phyloP scores from a whole-genome alignment of 2,113 vertebrate species.

The Microcebus tavaratra region DNA sequence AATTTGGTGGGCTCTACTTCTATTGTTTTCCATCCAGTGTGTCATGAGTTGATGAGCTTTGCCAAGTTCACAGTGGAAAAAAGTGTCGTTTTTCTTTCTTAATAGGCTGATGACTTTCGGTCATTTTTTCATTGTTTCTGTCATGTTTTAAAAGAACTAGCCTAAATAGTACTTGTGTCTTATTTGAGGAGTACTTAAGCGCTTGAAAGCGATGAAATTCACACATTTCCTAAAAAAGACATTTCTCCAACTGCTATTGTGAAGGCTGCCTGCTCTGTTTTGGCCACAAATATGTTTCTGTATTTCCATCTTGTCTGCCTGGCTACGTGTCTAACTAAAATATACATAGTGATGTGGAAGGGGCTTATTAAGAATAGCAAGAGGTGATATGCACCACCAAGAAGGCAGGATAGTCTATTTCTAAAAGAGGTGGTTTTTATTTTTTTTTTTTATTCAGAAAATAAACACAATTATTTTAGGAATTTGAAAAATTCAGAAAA shows the following conservation, averaged over 20 bases:
- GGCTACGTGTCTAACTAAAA: neutral
- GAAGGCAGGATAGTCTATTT: neutral
- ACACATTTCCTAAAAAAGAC: neutral
- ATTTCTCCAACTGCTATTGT: neutral
- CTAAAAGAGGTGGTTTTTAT: neutral
- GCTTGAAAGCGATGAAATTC: neutral
- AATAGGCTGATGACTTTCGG: neutral
- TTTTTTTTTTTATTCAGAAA: neutral
- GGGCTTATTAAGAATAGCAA: neutral
- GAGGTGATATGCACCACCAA: neutral
- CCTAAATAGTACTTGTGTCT: neutral
- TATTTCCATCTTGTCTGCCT: neutral
- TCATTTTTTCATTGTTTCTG: neutral
- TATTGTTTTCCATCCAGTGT: neutral
- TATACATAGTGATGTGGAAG: neutral
- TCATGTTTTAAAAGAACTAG: neutral
- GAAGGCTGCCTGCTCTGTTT: neutral
- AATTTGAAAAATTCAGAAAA: neutral
- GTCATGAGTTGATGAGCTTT: neutral
- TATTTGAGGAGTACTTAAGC: neutral
- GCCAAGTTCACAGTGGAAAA: neutral
- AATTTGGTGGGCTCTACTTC: neutral
- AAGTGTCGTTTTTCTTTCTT: neutral
- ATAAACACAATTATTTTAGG: neutral
- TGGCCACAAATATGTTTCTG: neutral